These are phyloP conservation scores for Glossosoma conforme DNA, from an alignment of 1,140 invertebrate species.

Conservation along the genomic window DNA sequence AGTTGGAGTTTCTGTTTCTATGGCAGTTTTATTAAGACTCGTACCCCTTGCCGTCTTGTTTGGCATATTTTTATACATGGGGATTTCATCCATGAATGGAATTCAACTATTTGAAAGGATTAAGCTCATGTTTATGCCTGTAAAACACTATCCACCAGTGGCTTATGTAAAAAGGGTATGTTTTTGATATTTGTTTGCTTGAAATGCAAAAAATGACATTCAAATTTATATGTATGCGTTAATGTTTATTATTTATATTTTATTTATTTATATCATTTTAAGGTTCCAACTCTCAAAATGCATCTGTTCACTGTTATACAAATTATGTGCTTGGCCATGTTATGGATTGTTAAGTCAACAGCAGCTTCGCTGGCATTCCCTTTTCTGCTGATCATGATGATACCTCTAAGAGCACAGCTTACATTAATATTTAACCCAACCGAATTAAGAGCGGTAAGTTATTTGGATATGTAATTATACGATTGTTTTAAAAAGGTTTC, in stretches of 20 bases:
- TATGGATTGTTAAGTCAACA: conserved; percentile 88
- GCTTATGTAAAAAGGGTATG: conserved; percentile 68
- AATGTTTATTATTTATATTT: conserved; percentile 14
- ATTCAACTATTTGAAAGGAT: conserved; percentile 88
- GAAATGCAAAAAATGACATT: background rate
- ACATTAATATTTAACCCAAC: conserved; percentile 67
- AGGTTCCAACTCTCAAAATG: conserved; percentile 89
- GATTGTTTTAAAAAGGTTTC: no score
- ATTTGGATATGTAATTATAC: no score
- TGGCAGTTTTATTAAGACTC: conserved; percentile 70
- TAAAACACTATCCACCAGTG: conserved; percentile 87
- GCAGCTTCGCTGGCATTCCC: conserved; percentile 82
- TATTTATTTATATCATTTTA: conserved; percentile 33
- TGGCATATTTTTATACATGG: conserved; percentile 96
- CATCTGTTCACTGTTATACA: conserved; percentile 87
- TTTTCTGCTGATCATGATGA: conserved; percentile 87
- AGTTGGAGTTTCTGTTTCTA: conserved; percentile 76
- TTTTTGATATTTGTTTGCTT: no score
- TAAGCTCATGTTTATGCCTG: conserved; percentile 85
- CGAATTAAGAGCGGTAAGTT: conserved; percentile 76
- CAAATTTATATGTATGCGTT: no score
- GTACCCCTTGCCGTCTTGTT: conserved; percentile 93
- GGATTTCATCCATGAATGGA: conserved; percentile 85
- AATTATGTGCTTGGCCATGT: conserved; percentile 65
- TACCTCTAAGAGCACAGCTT: conserved; percentile 77